Conservation (phyloP, 1,140 invertebrate genomes). For the Trissolcus basalis region DNA sequence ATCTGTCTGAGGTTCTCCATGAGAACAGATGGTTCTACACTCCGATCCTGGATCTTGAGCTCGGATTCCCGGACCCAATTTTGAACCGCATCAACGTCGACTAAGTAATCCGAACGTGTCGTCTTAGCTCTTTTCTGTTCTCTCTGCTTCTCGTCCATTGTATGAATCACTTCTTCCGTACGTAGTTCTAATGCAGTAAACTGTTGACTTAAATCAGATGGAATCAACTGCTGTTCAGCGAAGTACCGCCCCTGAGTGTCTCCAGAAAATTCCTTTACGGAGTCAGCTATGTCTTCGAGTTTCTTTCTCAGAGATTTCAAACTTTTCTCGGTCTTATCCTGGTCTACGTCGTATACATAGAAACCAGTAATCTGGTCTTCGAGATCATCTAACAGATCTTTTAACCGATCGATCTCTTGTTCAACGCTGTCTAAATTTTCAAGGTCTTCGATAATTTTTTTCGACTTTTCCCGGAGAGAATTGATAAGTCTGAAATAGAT, state of each 20-base stretch:
- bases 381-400: conserved; percentile 79
- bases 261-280: conserved; percentile 80
- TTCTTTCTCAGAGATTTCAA: conserved; percentile 74
- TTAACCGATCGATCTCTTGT: conserved; percentile 80
- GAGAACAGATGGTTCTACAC: conserved; percentile 84
- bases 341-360: conserved; percentile 85
- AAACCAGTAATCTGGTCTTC: conserved; percentile 80
- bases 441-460: conserved; percentile 79
- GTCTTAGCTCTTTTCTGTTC: conserved; percentile 90
- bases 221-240: conserved; percentile 81
- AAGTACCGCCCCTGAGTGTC: conserved; percentile 82
- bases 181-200: conserved; percentile 85
- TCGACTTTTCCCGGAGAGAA: conserved; percentile 78
- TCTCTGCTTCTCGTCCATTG: conserved; percentile 90
- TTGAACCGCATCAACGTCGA: conserved; percentile 87
- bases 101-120: conserved; percentile 85
- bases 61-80: conserved; percentile 89
- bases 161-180: conserved; percentile 84
- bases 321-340: conserved; percentile 76
- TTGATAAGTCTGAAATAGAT: conserved; percentile 73
- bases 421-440: conserved; percentile 78
- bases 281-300: conserved; percentile 77
- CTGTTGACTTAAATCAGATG: conserved; percentile 85
- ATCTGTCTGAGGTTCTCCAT: conserved; percentile 86
- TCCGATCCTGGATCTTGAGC: conserved; percentile 87